Base-by-base conservation (phyloP, 2,888 invertebrate species). In the Aricia artaxerxes region DNA sequence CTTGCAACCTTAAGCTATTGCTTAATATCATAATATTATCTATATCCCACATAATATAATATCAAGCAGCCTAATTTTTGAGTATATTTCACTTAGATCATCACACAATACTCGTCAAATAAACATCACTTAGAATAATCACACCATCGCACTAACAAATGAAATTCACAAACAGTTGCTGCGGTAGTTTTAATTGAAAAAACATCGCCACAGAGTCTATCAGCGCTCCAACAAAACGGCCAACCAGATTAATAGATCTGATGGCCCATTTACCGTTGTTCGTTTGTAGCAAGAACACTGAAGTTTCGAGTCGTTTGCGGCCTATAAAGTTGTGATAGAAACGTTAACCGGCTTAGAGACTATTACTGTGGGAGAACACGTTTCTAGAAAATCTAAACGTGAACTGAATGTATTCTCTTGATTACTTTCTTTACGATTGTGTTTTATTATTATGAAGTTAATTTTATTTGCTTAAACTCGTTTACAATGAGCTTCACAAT, bases 221-320 rank as follows among this genome's bases (percentile, higher is more conserved):
- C 76, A 53, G 31, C 73, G 24, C 57, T 40, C 35, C 57, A 53
- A 76, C 76, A 53, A 53, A 75, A 76, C 76, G 76, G 6, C 16
- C 7, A 6, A 64, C 64, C 73, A 73, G n/a, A 53, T 83, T 86
- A 85, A 85, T 86, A 83, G 86, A 86, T 83, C 84, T 82, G 83
- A 81, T 84, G 84, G 82, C 81, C 82, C 82, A 82, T 82, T 49
- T 16, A 76, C 13, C 76, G 75, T 31, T 75, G 75, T 75, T 44
- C 75, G 75, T 49, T 57, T 53, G 35, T 76, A 35, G 4, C 75
- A 75, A 53, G 75, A 2, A 75, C 38, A 6, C 53, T 57, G 76
- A 57, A 76, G 76, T 76, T 76, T 76, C 31, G 11, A 49, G n/a
- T 9, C 24, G 69, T 69, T 69, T 69, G 69, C 35, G 35, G 69